Percentiles rank a stretch among this genome's conserved stretches.
These are phyloP conservation scores for Spodoptera picta DNA, from an alignment of 2,888 invertebrate genomes.

Conservation along the genomic window DNA sequence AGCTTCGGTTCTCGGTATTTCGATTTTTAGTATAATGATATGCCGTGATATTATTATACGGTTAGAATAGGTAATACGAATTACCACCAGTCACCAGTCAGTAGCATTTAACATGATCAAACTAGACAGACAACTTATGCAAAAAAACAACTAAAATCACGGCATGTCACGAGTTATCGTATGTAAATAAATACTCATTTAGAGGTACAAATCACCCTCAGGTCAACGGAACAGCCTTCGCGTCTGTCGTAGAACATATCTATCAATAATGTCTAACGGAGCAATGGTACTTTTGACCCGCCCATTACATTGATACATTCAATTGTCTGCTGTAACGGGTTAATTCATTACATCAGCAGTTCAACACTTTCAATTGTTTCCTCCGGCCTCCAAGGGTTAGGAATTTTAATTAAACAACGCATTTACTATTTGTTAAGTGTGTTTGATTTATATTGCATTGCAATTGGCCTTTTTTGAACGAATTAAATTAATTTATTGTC, in stretches of 20 bases:
- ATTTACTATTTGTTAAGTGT: no score
- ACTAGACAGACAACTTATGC: no score
- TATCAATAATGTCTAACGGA: constrained; percentile 51
- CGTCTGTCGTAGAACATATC: constrained; percentile 59
- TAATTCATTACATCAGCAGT: constrained; percentile 81
- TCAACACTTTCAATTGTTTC: constrained; percentile 77
- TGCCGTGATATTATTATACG: no score
- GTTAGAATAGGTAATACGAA: no score
- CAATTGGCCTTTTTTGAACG: no score
- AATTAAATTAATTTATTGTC: no score
- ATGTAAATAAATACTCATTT: not conserved
- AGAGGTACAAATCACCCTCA: not conserved
- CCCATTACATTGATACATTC: constrained; percentile 51
- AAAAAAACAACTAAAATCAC: not conserved
- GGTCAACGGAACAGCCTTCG: constrained; percentile 22
- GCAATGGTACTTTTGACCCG: constrained; percentile 65
- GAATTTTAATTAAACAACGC: constrained; percentile 10
- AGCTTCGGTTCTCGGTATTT: no score
- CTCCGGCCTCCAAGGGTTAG: constrained; percentile 51
- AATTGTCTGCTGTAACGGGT: constrained; percentile 70
- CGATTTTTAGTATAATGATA: no score
- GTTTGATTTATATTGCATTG: no score
- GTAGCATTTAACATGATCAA: no score
- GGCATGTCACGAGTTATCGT: not conserved
- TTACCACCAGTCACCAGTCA: no score